Percentiles rank a stretch among this genome's conserved stretches.
Conservation (phyloP, 2,113 vertebrate genomes). For the Setophaga coronata region DNA sequence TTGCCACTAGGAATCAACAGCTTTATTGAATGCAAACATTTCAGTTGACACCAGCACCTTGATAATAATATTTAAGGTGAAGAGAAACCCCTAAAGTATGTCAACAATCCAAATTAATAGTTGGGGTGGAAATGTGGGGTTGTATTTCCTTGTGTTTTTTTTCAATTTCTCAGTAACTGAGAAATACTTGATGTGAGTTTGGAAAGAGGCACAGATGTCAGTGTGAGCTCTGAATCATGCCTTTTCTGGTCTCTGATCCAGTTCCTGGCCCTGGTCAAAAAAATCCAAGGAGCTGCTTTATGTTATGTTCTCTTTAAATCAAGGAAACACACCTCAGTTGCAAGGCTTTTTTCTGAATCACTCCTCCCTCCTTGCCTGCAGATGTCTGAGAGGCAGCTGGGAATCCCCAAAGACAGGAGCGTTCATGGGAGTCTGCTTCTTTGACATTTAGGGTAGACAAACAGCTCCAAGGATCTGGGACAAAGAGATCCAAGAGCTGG, state of each 20-base stretch:
- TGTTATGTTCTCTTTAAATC: neutral
- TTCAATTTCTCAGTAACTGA: neutral
- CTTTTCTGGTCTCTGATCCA: neutral
- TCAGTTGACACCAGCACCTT: neutral
- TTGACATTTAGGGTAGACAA: slow-evolving; percentile 28
- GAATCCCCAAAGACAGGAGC: neutral
- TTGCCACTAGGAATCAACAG: neutral
- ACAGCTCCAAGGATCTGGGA: neutral
- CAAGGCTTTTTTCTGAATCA: neutral
- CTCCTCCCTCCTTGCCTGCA: neutral
- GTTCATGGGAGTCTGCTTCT: neutral
- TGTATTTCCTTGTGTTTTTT: neutral
- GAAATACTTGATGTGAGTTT: neutral
- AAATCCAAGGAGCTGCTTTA: neutral
- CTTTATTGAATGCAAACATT: neutral
- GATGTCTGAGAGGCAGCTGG: neutral
- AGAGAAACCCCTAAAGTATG: neutral
- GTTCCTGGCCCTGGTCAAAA: neutral
- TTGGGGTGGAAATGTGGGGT: neutral
- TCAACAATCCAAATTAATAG: neutral
- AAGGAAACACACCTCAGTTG: neutral
- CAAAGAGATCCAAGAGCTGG: neutral
- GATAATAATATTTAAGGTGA: neutral
- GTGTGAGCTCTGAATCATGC: neutral
- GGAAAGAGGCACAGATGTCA: neutral